A percentile compares a stretch with the other conserved stretches of the same genome.
Evolutionary conservation across 2,113 vertebrate genomes (phyloP).

Genomic region (Microcebus jonahi): DNA sequence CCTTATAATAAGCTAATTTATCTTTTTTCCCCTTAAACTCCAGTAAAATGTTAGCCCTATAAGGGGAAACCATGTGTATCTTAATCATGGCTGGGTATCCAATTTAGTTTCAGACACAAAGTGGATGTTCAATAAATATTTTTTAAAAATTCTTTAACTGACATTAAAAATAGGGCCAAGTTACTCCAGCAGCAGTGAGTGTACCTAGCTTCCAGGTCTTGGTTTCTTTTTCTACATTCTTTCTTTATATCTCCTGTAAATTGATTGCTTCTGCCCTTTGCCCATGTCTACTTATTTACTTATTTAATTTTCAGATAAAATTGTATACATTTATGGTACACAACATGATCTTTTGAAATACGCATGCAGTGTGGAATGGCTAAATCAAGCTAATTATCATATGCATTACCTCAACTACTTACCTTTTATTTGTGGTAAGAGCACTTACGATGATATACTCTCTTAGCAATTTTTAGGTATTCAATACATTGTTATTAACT

Average conservation of each 20-base stretch:
- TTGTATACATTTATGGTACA: background rate
- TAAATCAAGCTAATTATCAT: background rate
- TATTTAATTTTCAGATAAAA: background rate
- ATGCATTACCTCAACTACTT: background rate
- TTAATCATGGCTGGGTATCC: background rate
- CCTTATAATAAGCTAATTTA: background rate
- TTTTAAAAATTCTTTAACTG: background rate
- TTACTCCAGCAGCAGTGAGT: background rate
- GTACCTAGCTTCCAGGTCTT: background rate
- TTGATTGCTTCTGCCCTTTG: background rate
- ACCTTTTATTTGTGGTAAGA: background rate
- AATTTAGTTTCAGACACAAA: background rate
- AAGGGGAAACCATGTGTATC: background rate
- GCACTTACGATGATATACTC: background rate
- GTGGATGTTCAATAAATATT: background rate
- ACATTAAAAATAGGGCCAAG: background rate
- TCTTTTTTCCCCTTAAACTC: background rate
- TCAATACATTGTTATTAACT: background rate
- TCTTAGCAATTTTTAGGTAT: background rate
- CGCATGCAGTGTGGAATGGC: background rate
- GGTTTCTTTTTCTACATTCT: background rate
- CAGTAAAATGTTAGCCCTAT: background rate
- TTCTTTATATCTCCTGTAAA: background rate
- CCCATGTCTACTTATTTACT: background rate
- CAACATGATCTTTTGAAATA: background rate